These are phyloP conservation scores for Cydia fagiglandana DNA, from an alignment of 1,140 invertebrate genomes.

Conservation along the genomic window DNA sequence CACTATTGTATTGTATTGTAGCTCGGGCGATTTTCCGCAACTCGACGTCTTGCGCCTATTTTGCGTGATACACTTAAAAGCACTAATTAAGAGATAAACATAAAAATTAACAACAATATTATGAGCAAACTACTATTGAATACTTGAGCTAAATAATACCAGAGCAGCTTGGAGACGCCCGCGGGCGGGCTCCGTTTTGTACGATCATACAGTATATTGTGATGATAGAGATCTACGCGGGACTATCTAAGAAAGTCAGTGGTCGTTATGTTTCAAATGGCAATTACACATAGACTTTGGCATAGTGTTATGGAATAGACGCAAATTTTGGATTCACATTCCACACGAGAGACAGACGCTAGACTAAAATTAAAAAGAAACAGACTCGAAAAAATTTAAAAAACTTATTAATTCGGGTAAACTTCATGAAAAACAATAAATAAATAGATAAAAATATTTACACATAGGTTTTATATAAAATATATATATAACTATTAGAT, in stretches of 20 bases:
- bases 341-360: slow-evolving; percentile 38
- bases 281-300: slow-evolving; percentile 74
- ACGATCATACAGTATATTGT: slow-evolving; percentile 72
- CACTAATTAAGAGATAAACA: slow-evolving; percentile 54
- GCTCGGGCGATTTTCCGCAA: too few species aligned
- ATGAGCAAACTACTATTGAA: slow-evolving; percentile 74
- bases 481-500: slow-evolving; percentile 65
- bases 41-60: too few species aligned
- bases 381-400: slow-evolving; percentile 53
- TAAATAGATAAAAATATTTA: slow-evolving; percentile 76
- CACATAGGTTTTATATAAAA: slow-evolving; percentile 54
- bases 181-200: slow-evolving; percentile 66
- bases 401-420: slow-evolving; percentile 70
- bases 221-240: slow-evolving; percentile 68
- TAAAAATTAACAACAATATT: slow-evolving; percentile 73
- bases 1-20: too few species aligned
- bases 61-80: too few species aligned
- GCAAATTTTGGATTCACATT: slow-evolving; percentile 39
- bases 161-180: slow-evolving; percentile 73
- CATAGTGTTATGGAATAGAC: slow-evolving; percentile 68
- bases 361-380: slow-evolving; percentile 42
- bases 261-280: slow-evolving; percentile 57
- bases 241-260: slow-evolving; percentile 56
- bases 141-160: slow-evolving; percentile 75
- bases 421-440: slow-evolving; percentile 71